Evolutionary conservation across 2,888 invertebrate species (phyloP).

Genomic region (Nematopogon swammerdamellus): DNA sequence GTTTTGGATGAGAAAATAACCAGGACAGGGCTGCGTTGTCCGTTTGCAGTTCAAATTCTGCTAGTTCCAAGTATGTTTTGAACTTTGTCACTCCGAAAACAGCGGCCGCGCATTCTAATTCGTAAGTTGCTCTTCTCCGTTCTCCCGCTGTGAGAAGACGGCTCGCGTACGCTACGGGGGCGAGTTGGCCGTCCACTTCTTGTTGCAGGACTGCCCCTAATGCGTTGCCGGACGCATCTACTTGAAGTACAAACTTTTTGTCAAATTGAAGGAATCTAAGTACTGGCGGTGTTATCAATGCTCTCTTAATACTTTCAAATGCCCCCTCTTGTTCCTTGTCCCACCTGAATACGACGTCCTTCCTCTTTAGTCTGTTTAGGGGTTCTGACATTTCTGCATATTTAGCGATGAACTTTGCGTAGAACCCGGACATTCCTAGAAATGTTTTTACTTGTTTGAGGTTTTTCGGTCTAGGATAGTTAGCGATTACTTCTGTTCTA

Average conservation of each 20-base stretch:
- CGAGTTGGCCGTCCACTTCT: slow-evolving; percentile 5
- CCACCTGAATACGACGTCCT: not conserved
- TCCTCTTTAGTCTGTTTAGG: slow-evolving; percentile 1
- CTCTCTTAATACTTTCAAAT: slow-evolving; percentile 1
- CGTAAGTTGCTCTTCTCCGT: slow-evolving; percentile 3
- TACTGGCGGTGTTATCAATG: slow-evolving; percentile 5
- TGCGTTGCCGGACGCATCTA: slow-evolving; percentile 3
- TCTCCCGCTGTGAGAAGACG: slow-evolving; percentile 2
- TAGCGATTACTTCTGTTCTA: slow-evolving; percentile 4
- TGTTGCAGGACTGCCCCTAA: slow-evolving; percentile 4
- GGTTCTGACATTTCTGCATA: slow-evolving; percentile 5
- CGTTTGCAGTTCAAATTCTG: slow-evolving; percentile 4
- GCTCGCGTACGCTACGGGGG: slow-evolving; percentile 5
- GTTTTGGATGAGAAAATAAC: slow-evolving; percentile 5
- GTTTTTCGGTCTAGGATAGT: slow-evolving; percentile 4
- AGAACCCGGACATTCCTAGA: slow-evolving; percentile 7
- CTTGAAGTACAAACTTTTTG: slow-evolving; percentile 4
- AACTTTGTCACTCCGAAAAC: slow-evolving; percentile 6
- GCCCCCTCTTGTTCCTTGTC: not conserved
- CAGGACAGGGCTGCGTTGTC: slow-evolving; percentile 6
- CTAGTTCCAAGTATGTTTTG: slow-evolving; percentile 4
- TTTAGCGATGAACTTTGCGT: slow-evolving; percentile 5
- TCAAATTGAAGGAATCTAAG: slow-evolving; percentile 4
- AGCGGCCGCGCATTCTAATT: slow-evolving; percentile 5
- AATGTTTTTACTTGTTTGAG: slow-evolving; percentile 6